A percentile compares a stretch with the other conserved stretches of the same genome.
phyloP scores from a whole-genome alignment of 2,888 invertebrate genomes.

The Limnephilus marmoratus region DNA sequence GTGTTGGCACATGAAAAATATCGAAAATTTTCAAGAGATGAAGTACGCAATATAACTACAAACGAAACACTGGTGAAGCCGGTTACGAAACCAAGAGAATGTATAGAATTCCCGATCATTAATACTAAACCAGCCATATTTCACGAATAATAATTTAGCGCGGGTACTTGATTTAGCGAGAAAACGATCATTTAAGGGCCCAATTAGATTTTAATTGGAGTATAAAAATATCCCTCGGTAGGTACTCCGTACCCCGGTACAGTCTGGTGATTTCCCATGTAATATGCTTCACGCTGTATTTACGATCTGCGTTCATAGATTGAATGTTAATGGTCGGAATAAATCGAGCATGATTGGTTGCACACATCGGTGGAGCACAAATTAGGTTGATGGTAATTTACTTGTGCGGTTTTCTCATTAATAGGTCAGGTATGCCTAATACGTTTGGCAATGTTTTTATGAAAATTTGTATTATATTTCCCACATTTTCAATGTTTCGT shows the following conservation, averaged over 20 bases:
- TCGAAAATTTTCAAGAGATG: neutral
- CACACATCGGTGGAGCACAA: neutral
- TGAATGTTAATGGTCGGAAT: slow-evolving; percentile 17
- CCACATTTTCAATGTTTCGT: neutral
- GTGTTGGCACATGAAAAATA: neutral
- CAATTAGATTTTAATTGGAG: slow-evolving; percentile 37
- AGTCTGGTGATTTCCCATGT: neutral
- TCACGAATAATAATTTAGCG: neutral
- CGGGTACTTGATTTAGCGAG: neutral
- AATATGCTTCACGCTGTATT: neutral
- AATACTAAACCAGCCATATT: neutral
- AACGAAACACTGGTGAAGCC: neutral
- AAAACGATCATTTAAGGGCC: neutral
- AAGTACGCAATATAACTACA: neutral
- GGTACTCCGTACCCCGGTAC: neutral
- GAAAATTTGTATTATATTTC: too few relatives aligned
- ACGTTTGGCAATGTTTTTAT: neutral
- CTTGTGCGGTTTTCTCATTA: neutral
- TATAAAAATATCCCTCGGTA: neutral
- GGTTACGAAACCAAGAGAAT: neutral
- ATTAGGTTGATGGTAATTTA: neutral
- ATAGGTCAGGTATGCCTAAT: neutral
- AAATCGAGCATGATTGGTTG: slow-evolving; percentile 5
- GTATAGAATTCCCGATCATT: neutral
- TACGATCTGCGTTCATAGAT: neutral